Base-by-base conservation (phyloP, 1,140 invertebrate genomes). In the Camponotus floridanus region DNA sequence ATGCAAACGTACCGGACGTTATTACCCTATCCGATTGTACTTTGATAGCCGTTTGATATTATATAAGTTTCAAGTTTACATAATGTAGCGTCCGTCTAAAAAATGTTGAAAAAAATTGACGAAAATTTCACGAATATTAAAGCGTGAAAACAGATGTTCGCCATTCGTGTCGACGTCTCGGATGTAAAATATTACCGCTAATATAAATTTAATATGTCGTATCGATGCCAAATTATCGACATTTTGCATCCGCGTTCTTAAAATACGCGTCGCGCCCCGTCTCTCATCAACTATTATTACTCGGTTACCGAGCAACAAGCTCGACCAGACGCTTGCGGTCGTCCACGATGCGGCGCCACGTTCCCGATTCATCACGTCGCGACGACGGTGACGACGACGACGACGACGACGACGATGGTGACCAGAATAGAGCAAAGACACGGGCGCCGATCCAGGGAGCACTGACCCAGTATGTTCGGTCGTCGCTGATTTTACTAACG, bases 401-500 rank as follows among this genome's bases (percentile, higher is more conserved):
- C 73, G 57, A 8, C 48, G 51, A 5, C 51, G 61, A 5, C 85
- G 70, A 51, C 73, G 80, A 74, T 87, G 86, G 76, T 76, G 88
- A 87, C 89, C 65, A 92, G 91, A 94, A 94, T 94, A 90, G 90
- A 90, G 90, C 90, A 48, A 92, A 81, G 80, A 86, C 88, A 89
- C 90, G 91, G 92, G 91, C 92, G 87, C 89, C 81, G 91, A 93
- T 93, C 91, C 92, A 94, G 92, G 92, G 94, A 94, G 92, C 94
- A 94, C 92, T 93, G 94, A 94, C 94, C 94, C 88, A 94, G 88
- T 94, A 94, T 94, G 91, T 89, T 88, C 90, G 88, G 88, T 86
- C 80, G 81, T 76, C 86, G 88, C 74, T 89, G 88, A 92, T 91
- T 91, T 92, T 85, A 59, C 89, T 76, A 65, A 87, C 39, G 13